phyloP scores from a whole-genome alignment of 2,888 invertebrate species.

The Drosophila falleni region DNA sequence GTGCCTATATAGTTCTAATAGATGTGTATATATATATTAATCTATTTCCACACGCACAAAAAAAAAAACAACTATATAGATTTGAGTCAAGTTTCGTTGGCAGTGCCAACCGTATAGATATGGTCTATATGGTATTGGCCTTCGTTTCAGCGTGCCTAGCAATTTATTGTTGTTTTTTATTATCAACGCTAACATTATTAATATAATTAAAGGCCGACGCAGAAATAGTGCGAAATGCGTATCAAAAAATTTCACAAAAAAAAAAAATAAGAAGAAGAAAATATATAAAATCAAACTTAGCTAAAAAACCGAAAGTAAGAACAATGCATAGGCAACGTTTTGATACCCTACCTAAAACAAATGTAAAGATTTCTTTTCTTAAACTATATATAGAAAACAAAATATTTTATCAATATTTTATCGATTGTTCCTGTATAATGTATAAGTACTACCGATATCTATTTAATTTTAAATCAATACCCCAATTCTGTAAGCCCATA shows the following conservation, averaged over 20 bases:
- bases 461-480: too few species aligned
- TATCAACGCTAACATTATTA: conserved; percentile 60
- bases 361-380: too few species aligned
- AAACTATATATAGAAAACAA: too few species aligned
- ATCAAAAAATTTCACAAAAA: conserved; percentile 38
- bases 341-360: not conserved
- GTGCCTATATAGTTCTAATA: conserved; percentile 6
- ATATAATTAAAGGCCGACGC: conserved; percentile 60
- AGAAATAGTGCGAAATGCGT: conserved; percentile 66
- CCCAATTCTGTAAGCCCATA: too few species aligned
- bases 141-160: conserved; percentile 38
- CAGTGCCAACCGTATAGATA: conserved; percentile 11
- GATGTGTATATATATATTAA: conserved; percentile 17
- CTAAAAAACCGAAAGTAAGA: not conserved
- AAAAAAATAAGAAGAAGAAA: conserved; percentile 6
- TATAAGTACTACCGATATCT: too few species aligned
- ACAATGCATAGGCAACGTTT: not conserved
- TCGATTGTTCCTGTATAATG: too few species aligned
- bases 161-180: conserved; percentile 60
- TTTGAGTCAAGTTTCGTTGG: conserved; percentile 12
- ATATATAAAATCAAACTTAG: conserved; percentile 13
- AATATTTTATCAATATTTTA: too few species aligned
- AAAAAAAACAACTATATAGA: not conserved
- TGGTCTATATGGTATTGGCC: conserved; percentile 43
- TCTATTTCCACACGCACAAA: not conserved